Base-by-base conservation (phyloP, 2,888 invertebrate species). In the Eubasilissa splendida region DNA sequence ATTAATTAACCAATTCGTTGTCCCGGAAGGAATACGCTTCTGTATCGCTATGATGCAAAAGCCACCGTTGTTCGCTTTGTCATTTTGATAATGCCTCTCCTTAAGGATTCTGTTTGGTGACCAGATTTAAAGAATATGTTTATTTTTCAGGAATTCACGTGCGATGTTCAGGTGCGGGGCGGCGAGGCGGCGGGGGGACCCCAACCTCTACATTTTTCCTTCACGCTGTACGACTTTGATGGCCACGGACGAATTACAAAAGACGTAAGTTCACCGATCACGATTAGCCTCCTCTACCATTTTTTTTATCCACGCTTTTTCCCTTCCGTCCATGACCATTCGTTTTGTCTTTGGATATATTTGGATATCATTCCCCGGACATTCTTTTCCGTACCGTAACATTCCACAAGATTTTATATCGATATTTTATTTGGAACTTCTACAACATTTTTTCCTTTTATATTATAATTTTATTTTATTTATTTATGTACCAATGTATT, bases 241-340 rank as follows among this genome's bases (percentile, higher is more conserved):
- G 97, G 97, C 63, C 96, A 96, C 87, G 97, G 97, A 80, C 96
- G 96, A 89, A 96, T 97, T 90, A 97, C 97, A 86, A 97, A 96
- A 92, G 97, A 97, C 91, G 95, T 95, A 90, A 91, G 93, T 91
- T 81, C 77, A 9, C 56, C 5, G 8, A 59, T n/a, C 8, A 42
- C 42, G 5, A 11, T 70, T 52, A 42, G 4, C 42, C 42, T 7
- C 42, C 2, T 42, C 54, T 12, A 8, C 54, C 33, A 5, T 14
- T 11, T 56, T 52, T 56, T 53, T 71, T 66, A 1, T 63, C 31
- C 12, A 12, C 77, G 33, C 8, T 7, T 42, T 42, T 42, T 42
- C 42, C 2, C 42, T 7, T 42, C 7, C 42, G 42, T 42, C 42
- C 7, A 2, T 42, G 42, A 42, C 7, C 42, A 2, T 42, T 42